Evolutionary conservation across 2,797 vertebrate species (phyloP).

Genomic region (Tadarida brasiliensis): DNA sequence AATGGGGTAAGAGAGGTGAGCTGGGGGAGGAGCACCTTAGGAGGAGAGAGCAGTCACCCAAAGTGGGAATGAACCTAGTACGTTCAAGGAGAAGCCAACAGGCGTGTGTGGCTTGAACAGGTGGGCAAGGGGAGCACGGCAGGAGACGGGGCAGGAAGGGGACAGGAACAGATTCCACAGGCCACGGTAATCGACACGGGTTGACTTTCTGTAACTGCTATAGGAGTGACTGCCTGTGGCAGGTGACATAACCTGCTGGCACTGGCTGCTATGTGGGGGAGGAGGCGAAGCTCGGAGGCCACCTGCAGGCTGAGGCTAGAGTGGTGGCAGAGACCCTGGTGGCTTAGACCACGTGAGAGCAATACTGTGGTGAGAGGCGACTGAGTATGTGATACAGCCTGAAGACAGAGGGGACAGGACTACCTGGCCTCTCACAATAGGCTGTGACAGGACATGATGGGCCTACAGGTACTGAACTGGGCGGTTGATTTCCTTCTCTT

Average conservation of each 20-base stretch:
- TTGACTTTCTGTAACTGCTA: too few species aligned
- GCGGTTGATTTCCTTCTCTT: background rate
- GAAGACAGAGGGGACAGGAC: background rate
- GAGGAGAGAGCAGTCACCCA: background rate
- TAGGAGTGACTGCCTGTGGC: background rate
- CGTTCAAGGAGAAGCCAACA: background rate
- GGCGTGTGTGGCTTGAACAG: accelerated
- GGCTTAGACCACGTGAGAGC: background rate
- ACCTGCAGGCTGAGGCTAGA: background rate
- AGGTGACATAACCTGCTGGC: accelerated
- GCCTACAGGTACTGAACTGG: accelerated
- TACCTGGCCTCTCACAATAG: background rate
- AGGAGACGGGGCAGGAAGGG: background rate
- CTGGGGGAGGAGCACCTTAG: background rate
- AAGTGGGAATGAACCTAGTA: background rate
- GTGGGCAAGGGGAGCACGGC: accelerated
- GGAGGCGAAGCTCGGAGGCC: background rate
- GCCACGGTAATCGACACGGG: accelerated
- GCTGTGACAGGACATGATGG: background rate
- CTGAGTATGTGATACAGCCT: accelerated
- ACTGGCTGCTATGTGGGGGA: background rate
- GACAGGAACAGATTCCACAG: background rate
- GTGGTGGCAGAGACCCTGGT: background rate
- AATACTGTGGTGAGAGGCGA: accelerated
- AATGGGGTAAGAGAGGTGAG: background rate